A percentile compares a stretch with the other conserved stretches of the same genome.
Evolutionary conservation across 2,113 vertebrate species (phyloP).

Genomic region (Pachypanchax playfairii): DNA sequence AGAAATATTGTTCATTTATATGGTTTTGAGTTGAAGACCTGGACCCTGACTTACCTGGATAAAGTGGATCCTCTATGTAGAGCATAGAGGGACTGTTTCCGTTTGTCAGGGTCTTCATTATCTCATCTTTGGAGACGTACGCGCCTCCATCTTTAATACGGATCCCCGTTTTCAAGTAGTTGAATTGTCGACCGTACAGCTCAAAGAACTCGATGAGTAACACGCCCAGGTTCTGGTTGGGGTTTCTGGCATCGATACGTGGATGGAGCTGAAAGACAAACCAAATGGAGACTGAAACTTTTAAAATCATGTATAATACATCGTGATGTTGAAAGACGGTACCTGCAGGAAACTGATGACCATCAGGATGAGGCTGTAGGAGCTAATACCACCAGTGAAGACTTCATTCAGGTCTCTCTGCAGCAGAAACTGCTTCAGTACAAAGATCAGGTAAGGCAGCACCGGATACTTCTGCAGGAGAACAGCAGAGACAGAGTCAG

Average conservation of each 20-base stretch:
- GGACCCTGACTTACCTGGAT: slow-evolving; percentile 84
- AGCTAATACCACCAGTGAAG: slow-evolving; percentile 86
- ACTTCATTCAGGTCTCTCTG: slow-evolving; percentile 86
- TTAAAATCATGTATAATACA: no score
- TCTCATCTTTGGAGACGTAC: slow-evolving; percentile 96
- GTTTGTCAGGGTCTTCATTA: slow-evolving; percentile 93
- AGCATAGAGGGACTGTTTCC: slow-evolving; percentile 97
- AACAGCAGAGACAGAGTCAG: slow-evolving; percentile 14
- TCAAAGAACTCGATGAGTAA: slow-evolving; percentile 99
- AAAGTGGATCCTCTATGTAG: slow-evolving; percentile 96
- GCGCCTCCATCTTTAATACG: slow-evolving; percentile 96
- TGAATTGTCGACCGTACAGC: slow-evolving; percentile 97
- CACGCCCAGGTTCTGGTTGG: slow-evolving; percentile 92
- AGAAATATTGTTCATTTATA: no score
- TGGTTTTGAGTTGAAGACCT: no score
- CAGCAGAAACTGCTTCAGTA: slow-evolving; percentile 86
- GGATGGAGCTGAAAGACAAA: slow-evolving; percentile 87
- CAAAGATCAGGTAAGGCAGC: slow-evolving; percentile 86
- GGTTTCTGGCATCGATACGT: slow-evolving; percentile 91
- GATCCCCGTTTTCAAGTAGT: slow-evolving; percentile 98
- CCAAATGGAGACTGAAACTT: neutral
- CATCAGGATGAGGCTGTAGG: slow-evolving; percentile 86
- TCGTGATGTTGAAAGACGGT: neutral
- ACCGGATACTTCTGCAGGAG: slow-evolving; percentile 79
- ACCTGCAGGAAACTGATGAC: slow-evolving; percentile 87